Base-by-base conservation (phyloP, 2,797 vertebrate species). In the Rhynchotus rufescens region DNA sequence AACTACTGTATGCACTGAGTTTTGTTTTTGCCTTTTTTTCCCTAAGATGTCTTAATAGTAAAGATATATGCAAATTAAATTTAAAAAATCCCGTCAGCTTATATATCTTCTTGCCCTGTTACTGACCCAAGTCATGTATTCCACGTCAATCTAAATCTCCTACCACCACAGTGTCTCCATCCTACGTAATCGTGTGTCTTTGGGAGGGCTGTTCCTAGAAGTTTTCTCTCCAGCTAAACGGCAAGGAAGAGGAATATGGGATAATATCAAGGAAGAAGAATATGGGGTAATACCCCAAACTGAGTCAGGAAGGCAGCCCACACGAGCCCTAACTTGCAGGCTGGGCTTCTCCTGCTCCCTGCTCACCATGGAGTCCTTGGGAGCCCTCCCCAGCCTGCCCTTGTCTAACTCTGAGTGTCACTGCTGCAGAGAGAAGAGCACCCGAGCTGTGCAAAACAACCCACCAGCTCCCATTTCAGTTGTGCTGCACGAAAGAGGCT, bases 1-100 rank as follows among this genome's bases (percentile, higher is more conserved):
- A 95, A 89, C 57, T 13, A 25, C 40, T 81, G 38, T 85, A 60
- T 13, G 25, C 52, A 25, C 84, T 88, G 61, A 0, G 51, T 87
- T 69, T 78, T 21, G 19, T n/a, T 36, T 44, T 6, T 13, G 61
- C 38, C 73, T 49, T 52, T 60, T 42, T 36, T 6, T 2, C 21
- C 34, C 36, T 42, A 42, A 38, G 52, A 42, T 54, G n/a, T 23
- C 60, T 82, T 86, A 84, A 71, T 65, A 38, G 89, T 72, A 80
- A 91, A 94, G 80, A 82, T 67, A 49, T 47, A 86, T 49, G 65
- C 68, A 92, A 92, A 92, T 84, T 14, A 95, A 84, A 82, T 40
- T 44, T 49, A 74, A 67, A 88, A 69, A 64, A 84, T 59, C 52
- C 61, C 75, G 81, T 57, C 78, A 74, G 68, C 32, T 88, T 71